Conservation (phyloP, 2,797 vertebrate genomes). For the Nothura maculosa region DNA sequence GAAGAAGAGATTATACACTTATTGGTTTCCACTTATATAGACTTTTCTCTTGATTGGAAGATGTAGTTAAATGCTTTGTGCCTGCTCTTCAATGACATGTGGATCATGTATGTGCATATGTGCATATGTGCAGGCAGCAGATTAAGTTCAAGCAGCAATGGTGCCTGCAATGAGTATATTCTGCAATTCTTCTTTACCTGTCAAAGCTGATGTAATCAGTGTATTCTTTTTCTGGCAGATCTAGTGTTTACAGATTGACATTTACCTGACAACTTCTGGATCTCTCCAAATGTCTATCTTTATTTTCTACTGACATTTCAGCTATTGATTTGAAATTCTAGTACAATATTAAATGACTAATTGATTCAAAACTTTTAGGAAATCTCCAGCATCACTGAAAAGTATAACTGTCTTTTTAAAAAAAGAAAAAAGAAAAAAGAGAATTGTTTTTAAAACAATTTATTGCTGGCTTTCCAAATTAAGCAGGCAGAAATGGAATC, state of each 20-base stretch:
- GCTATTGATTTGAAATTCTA: conserved; percentile 1
- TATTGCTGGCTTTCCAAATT: background rate
- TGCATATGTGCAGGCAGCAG: fast-evolving
- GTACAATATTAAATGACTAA: conserved; percentile 23
- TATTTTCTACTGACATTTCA: conserved; percentile 48
- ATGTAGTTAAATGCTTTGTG: fast-evolving
- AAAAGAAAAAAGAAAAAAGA: background rate
- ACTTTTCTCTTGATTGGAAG: background rate
- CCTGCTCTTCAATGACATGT: background rate
- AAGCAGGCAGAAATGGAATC: background rate
- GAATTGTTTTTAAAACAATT: background rate
- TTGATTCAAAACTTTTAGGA: conserved; percentile 37
- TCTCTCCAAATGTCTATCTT: conserved; percentile 20
- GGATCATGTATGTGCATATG: fast-evolving
- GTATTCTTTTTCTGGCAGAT: conserved; percentile 24
- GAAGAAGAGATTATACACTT: background rate
- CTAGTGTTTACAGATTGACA: conserved; percentile 57
- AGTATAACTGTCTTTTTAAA: fast-evolving
- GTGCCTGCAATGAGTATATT: conserved; percentile 1
- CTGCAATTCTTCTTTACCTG: conserved; percentile 19
- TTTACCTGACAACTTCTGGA: conserved; percentile 45
- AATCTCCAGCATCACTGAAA: background rate
- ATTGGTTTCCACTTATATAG: fast-evolving
- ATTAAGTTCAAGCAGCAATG: background rate
- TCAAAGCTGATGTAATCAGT: conserved; percentile 35